phyloP scores from a whole-genome alignment of 2,113 vertebrate species.

The Sialia sialis region DNA sequence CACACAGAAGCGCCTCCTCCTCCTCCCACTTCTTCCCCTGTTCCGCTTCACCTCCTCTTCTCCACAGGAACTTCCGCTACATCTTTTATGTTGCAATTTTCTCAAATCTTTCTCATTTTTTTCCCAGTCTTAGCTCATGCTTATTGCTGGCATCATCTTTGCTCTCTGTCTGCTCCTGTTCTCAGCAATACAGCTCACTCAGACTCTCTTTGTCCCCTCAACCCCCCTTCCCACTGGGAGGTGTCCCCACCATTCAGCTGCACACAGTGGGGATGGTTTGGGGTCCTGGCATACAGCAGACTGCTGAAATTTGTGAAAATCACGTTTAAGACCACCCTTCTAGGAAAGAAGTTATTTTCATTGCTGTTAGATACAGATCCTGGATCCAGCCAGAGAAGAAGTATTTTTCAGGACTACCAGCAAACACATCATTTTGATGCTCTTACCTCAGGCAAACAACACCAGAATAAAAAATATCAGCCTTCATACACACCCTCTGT shows the following conservation, averaged over 20 bases:
- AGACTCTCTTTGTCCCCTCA: background rate
- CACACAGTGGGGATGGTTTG: background rate
- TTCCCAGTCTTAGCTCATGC: background rate
- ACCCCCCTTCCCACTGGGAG: background rate
- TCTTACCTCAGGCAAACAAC: background rate
- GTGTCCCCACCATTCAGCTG: background rate
- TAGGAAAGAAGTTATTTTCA: background rate
- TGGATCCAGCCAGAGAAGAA: background rate
- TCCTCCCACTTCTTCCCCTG: background rate
- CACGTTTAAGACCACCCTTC: background rate
- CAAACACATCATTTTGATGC: background rate
- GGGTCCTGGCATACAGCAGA: background rate
- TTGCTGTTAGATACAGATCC: background rate
- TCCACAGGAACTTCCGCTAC: background rate
- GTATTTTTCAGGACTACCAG: background rate
- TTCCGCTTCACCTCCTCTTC: background rate
- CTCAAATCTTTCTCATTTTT: background rate
- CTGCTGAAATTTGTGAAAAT: background rate
- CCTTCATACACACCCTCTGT: background rate
- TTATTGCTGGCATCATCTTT: background rate
- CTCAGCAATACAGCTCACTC: background rate
- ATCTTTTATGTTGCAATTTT: background rate
- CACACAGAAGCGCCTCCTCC: background rate
- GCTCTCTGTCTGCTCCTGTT: background rate
- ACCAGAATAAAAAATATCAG: background rate